Evolutionary conservation across 92 coral and sea anemone species (phyloP).

Genomic region (Ricordea florida): DNA sequence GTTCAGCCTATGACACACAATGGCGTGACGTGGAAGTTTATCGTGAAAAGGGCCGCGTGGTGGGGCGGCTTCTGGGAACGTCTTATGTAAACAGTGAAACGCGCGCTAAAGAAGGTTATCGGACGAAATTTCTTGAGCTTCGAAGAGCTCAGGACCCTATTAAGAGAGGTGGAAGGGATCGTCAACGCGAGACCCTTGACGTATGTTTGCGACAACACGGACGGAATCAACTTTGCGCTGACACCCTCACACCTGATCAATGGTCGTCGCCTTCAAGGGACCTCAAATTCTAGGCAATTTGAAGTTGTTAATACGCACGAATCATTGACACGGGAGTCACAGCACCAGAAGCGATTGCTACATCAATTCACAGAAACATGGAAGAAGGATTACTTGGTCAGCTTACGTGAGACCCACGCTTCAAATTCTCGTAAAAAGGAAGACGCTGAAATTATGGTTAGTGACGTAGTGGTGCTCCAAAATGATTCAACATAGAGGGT

Average conservation of each 20-base stretch:
- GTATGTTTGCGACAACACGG: conserved; percentile 29
- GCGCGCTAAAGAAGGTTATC: conserved; percentile 1
- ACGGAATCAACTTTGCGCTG: conserved; percentile 27
- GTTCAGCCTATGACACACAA: background rate
- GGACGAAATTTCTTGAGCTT: conserved; percentile 9
- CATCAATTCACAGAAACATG: conserved; percentile 18
- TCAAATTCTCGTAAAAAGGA: background rate
- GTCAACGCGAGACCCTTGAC: conserved; percentile 36
- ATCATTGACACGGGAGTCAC: background rate
- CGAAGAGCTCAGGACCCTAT: conserved; percentile 17
- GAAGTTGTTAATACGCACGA: conserved; percentile 21
- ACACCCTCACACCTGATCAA: conserved; percentile 36
- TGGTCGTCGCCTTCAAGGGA: background rate
- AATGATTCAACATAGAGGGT: conserved; percentile 38
- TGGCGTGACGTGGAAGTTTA: conserved; percentile 22
- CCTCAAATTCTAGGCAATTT: conserved; percentile 14
- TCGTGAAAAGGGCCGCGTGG: conserved; percentile 11
- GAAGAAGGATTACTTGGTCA: conserved; percentile 10
- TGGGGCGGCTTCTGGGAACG: conserved; percentile 36
- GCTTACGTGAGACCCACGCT: conserved; percentile 10
- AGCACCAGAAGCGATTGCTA: conserved; percentile 7
- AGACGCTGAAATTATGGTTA: conserved; percentile 7
- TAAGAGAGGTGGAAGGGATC: conserved; percentile 41
- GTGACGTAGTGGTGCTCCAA: conserved; percentile 27
- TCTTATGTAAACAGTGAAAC: conserved; percentile 11